Percentiles rank a stretch among this genome's conserved stretches.
Evolutionary conservation across 2,888 invertebrate genomes (phyloP).

Genomic region (Smittia sp.): DNA sequence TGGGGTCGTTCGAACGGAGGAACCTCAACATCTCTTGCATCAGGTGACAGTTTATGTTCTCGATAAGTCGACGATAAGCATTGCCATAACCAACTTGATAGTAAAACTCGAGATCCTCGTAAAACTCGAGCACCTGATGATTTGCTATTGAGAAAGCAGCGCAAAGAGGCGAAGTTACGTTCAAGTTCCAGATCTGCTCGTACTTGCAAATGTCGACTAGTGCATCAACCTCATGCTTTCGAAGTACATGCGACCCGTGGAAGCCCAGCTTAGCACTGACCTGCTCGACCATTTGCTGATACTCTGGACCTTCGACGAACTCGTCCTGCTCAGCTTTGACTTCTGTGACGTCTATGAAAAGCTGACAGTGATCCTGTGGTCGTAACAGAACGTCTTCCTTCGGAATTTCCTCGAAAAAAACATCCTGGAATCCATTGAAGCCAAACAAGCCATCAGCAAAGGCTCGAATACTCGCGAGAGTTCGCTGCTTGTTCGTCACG

Average conservation of each 20-base stretch:
- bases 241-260: background rate
- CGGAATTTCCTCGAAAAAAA: background rate
- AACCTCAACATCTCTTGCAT: constrained; percentile 59
- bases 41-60: constrained; percentile 55
- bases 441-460: background rate
- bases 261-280: too few relatives aligned
- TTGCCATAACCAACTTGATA: constrained; percentile 70
- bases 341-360: too few relatives aligned
- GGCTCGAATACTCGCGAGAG: constrained; percentile 61
- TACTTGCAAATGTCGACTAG: constrained; percentile 60
- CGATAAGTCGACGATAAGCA: constrained; percentile 55
- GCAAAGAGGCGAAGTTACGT: constrained; percentile 67
- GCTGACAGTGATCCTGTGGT: too few relatives aligned
- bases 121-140: constrained; percentile 65
- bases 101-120: constrained; percentile 67
- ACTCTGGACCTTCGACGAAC: background rate
- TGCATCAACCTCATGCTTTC: background rate
- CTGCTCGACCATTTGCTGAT: background rate
- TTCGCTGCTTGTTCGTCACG: constrained; percentile 59
- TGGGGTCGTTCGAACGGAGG: constrained; percentile 58
- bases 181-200: constrained; percentile 67
- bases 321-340: background rate
- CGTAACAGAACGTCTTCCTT: background rate
- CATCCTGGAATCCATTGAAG: background rate
- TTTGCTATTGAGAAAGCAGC: constrained; percentile 66